phyloP scores from a whole-genome alignment of 2,888 invertebrate genomes.

The Cremastinae sp. region DNA sequence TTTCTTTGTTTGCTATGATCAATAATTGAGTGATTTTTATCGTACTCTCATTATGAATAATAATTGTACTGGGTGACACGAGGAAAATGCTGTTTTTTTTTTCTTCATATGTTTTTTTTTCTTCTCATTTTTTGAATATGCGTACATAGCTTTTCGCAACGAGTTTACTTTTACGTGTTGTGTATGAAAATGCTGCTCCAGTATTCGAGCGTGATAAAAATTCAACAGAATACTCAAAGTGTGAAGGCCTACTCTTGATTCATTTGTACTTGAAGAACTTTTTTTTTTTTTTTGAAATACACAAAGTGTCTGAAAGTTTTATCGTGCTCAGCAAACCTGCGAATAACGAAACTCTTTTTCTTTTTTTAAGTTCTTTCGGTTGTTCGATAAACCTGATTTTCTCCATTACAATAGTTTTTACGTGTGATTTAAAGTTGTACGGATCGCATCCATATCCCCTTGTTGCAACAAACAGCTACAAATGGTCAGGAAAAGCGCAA shows the following conservation, averaged over 20 bases:
- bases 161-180: not conserved
- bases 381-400: slow-evolving; percentile 25
- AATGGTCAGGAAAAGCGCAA: slow-evolving; percentile 66
- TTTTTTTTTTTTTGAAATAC: slow-evolving; percentile 8
- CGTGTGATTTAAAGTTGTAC: slow-evolving; percentile 59
- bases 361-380: slow-evolving; percentile 1
- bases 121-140: not conserved
- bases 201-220: not conserved
- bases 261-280: no score
- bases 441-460: slow-evolving; percentile 55
- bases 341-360: not conserved
- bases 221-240: not conserved
- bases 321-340: not conserved
- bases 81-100: slow-evolving; percentile 22
- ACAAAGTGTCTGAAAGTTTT: not conserved
- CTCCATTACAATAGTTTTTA: slow-evolving; percentile 49
- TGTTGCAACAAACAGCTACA: slow-evolving; percentile 62
- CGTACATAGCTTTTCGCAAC: no score
- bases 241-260: no score
- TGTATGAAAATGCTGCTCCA: not conserved
- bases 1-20: slow-evolving; percentile 36
- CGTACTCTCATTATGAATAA: no score
- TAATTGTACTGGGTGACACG: slow-evolving; percentile 22
- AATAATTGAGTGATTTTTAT: not conserved
- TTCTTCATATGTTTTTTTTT: not conserved